Evolutionary conservation across 2,113 vertebrate genomes (phyloP).

Genomic region (Sitta europaea): DNA sequence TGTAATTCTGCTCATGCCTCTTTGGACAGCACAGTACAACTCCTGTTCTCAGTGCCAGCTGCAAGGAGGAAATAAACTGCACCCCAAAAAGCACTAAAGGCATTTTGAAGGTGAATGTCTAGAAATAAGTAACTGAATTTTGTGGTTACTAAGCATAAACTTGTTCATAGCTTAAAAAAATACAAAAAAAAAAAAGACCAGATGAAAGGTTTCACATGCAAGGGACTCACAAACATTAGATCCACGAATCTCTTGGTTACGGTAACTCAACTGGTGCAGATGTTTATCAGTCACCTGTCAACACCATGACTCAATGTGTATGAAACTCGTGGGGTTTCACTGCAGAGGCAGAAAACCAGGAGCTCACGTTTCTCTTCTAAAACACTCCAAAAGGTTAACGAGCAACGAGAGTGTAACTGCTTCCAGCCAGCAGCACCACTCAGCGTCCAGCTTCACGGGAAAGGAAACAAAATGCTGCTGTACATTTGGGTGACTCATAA

Average conservation of each 20-base stretch:
- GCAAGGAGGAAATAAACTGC: background rate
- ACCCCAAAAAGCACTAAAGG: background rate
- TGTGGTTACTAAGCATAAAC: constrained; percentile 30
- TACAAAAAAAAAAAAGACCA: background rate
- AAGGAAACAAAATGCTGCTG: background rate
- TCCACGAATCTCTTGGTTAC: constrained; percentile 62
- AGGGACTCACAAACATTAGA: constrained; percentile 14
- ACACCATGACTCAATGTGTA: constrained; percentile 74
- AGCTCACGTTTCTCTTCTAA: constrained; percentile 76
- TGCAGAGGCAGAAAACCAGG: constrained; percentile 71
- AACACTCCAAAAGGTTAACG: constrained; percentile 63
- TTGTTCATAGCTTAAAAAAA: background rate
- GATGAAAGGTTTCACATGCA: constrained; percentile 27
- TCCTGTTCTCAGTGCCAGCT: background rate
- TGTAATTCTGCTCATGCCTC: background rate
- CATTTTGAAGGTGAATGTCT: background rate
- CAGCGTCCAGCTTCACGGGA: constrained; percentile 2
- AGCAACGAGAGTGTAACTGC: constrained; percentile 71
- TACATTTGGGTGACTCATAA: constrained; percentile 53
- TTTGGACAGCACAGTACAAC: background rate
- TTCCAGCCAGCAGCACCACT: constrained; percentile 42
- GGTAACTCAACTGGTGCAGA: constrained; percentile 70
- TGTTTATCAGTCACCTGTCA: constrained; percentile 79
- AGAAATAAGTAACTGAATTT: constrained; percentile 48
- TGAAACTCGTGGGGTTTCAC: constrained; percentile 71